Evolutionary conservation across 2,888 invertebrate genomes (phyloP), one percentile per base, ranked within the genome.

Genomic region (Perizoma flavofasciatum): DNA sequence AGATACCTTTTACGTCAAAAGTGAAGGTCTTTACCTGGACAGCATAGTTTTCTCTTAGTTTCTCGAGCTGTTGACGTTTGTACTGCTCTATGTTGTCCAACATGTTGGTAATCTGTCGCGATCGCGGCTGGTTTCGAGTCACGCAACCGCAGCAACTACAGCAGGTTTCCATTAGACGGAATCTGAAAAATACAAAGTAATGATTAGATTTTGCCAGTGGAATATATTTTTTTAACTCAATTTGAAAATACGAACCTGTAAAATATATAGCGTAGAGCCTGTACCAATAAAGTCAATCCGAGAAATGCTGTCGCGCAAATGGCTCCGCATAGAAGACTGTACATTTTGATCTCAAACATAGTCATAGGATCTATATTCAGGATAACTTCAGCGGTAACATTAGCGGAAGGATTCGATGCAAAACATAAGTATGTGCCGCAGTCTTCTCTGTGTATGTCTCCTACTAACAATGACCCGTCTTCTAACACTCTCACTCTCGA

Each of bases 21-120:
- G 6, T 22, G 10, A 35, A 48, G 35, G 6, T 5, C 71, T 75
- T 86, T 77, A 96, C 96, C 94, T 98, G 98, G 83, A 95, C 95
- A 51, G 97, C 95, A 84, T 98, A 98, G 88, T 98, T 98, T 82
- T 98, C 98, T 35, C 97, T 93, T 63, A 98, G 90, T 74, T 95
- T 95, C 74, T 98, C 98, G 75, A 98, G 89, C 79, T 98, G 98
- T 80, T 96, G 96, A 63, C 95, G 95, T 87, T 97, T 97, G 89
- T 98, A 97, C 69, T 95, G 95, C 81, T 98, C 98, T 72, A 98
- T 96, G 84, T 96, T 97, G 81, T 98, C 98, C 73, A 98, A 89
- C 95, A 98, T 96, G 70, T 95, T 95, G 79, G 96, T 96, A 67
- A 98, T 95, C 83, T 97, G 97, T 62, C 96, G 94, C 34, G 96